These are phyloP conservation scores for Bilobella aurantiaca DNA, from an alignment of 1,140 invertebrate species.

Conservation along the genomic window DNA sequence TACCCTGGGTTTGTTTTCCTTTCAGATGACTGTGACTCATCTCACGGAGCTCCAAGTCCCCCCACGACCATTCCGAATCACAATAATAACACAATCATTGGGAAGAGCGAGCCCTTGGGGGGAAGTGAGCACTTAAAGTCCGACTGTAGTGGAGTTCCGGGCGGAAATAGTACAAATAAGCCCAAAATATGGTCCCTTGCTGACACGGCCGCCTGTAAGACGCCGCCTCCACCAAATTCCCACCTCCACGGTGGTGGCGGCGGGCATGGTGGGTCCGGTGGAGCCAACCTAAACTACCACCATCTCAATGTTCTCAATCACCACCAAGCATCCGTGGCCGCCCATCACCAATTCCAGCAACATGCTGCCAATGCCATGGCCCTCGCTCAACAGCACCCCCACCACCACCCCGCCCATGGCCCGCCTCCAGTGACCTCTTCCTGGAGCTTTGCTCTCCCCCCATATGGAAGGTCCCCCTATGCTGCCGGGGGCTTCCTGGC, in stretches of 20 bases:
- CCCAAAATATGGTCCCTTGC: conserved; percentile 96
- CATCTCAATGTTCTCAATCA: conserved; percentile 15
- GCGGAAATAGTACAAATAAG: conserved; percentile 51
- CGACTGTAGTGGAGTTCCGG: conserved; percentile 19
- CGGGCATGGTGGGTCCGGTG: neutral
- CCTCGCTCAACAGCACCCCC: conserved; percentile 17
- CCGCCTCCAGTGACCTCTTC: conserved; percentile 32
- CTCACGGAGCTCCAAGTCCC: conserved; percentile 26
- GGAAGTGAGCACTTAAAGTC: conserved; percentile 33
- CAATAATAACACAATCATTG: conserved; percentile 32
- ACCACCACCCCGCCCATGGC: conserved; percentile 6
- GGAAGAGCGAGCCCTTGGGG: conserved; percentile 28
- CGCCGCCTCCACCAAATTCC: conserved; percentile 31
- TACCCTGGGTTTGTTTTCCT: neutral
- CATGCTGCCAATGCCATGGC: conserved; percentile 7
- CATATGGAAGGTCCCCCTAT: conserved; percentile 22
- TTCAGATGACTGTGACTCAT: conserved; percentile 33
- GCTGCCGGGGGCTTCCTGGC: conserved; percentile 27
- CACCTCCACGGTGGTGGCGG: conserved; percentile 24
- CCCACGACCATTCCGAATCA: conserved; percentile 14
- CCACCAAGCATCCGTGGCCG: conserved; percentile 1
- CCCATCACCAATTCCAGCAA: conserved; percentile 10
- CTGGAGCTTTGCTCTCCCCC: conserved; percentile 34
- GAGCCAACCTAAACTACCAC: neutral
- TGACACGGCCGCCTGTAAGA: conserved; percentile 92